These are phyloP conservation scores for Morphnarchus princeps DNA, from an alignment of 2,113 vertebrate genomes.

Conservation along the genomic window DNA sequence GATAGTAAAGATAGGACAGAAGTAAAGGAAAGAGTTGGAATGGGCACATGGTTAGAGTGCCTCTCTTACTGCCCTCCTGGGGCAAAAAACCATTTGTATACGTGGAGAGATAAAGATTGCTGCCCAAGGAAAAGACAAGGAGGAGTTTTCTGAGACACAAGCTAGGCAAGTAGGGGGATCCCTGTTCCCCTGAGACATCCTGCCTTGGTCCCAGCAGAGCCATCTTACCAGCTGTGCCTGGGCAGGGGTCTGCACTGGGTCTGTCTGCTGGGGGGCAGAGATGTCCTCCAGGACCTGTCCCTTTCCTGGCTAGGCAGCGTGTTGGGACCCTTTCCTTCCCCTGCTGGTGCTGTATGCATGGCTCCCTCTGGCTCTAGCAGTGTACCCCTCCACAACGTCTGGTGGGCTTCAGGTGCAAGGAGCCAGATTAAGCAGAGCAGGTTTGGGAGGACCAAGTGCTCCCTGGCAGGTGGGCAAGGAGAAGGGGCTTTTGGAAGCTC, in stretches of 20 bases:
- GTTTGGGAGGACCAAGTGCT: background rate
- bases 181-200: background rate
- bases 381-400: fast-evolving
- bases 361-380: background rate
- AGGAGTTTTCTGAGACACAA: background rate
- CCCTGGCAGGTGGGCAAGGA: background rate
- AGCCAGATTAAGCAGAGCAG: background rate
- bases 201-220: background rate
- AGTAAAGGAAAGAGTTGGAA: background rate
- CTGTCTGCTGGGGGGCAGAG: background rate
- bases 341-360: background rate
- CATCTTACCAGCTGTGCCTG: background rate
- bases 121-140: background rate
- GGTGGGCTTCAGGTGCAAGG: background rate
- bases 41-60: background rate
- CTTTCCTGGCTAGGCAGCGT: background rate
- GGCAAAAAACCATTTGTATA: fast-evolving
- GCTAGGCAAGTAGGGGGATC: background rate
- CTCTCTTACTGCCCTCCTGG: background rate
- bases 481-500: background rate
- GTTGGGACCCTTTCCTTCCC: background rate
- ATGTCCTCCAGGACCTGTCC: background rate
- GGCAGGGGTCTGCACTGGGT: background rate
- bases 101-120: background rate
- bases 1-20: background rate